Evolutionary conservation across 2,888 invertebrate species (phyloP).

Genomic region (Stenurella melanura): DNA sequence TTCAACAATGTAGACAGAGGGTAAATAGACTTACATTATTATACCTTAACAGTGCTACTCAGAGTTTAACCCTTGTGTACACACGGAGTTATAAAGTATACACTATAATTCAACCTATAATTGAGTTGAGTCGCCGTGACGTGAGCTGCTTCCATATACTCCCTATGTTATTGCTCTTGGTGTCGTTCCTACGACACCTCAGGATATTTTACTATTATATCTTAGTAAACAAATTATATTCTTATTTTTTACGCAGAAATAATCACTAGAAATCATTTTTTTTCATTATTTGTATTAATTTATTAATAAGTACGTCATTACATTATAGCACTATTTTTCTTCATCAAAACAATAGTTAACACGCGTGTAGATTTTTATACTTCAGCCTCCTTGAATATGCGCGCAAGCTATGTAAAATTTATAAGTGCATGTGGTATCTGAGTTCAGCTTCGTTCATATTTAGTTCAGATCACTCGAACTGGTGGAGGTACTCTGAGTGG

Average conservation of each 20-base stretch:
- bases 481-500: no score
- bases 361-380: no score
- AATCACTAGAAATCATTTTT: not conserved
- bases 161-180: conserved; percentile 42
- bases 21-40: conserved; percentile 39
- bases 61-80: conserved; percentile 46
- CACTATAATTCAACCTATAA: conserved; percentile 52
- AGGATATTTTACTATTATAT: conserved; percentile 33
- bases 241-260: not conserved
- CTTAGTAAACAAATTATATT: conserved; percentile 26
- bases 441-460: no score
- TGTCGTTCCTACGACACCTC: conserved; percentile 28
- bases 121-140: conserved; percentile 52
- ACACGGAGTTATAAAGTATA: conserved; percentile 49
- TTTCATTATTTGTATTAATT: no score
- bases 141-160: conserved; percentile 49
- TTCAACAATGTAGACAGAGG: conserved; percentile 39
- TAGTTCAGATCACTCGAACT: no score
- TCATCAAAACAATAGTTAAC: no score
- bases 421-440: no score
- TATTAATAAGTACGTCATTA: no score
- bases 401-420: no score
- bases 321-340: no score
- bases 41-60: conserved; percentile 32
- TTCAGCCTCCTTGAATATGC: no score